These are phyloP conservation scores for Huso huso DNA, from an alignment of 2,797 vertebrate genomes.

Conservation along the genomic window DNA sequence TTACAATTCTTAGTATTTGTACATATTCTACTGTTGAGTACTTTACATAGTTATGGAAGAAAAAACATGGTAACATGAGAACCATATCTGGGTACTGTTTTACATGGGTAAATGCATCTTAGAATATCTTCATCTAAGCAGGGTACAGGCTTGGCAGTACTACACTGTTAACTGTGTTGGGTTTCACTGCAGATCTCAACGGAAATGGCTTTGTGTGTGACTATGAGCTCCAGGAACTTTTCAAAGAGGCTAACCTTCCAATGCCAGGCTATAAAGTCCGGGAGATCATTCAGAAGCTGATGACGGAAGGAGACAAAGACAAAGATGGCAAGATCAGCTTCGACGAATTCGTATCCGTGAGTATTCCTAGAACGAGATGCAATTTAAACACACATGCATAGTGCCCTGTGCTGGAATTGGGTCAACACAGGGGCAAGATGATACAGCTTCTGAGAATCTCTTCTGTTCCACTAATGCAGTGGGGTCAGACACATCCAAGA, in stretches of 20 bases:
- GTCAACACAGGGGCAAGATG: too few species aligned
- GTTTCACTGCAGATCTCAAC: constrained; percentile 70
- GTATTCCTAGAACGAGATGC: constrained; percentile 29
- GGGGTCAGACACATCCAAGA: too few species aligned
- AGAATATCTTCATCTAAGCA: neutral
- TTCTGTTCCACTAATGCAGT: too few species aligned
- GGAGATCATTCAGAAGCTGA: constrained; percentile 89
- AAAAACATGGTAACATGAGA: too few species aligned
- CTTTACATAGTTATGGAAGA: too few species aligned
- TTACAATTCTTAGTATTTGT: too few species aligned
- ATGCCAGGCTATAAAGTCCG: constrained; percentile 87
- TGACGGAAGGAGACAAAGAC: constrained; percentile 75
- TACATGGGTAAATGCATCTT: too few species aligned
- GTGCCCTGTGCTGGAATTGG: too few species aligned
- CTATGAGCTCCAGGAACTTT: constrained; percentile 80
- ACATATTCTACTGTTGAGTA: too few species aligned
- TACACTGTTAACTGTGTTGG: neutral
- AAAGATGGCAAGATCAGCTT: constrained; percentile 90
- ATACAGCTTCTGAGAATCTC: too few species aligned
- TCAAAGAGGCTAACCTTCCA: constrained; percentile 79
- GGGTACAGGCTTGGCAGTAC: neutral
- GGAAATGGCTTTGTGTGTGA: constrained; percentile 74
- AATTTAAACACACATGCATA: too few species aligned
- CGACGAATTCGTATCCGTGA: constrained; percentile 82
- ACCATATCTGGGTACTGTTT: too few species aligned